Evolutionary conservation across 2,113 vertebrate species (phyloP).

Genomic region (Entomyzon cyanotis): DNA sequence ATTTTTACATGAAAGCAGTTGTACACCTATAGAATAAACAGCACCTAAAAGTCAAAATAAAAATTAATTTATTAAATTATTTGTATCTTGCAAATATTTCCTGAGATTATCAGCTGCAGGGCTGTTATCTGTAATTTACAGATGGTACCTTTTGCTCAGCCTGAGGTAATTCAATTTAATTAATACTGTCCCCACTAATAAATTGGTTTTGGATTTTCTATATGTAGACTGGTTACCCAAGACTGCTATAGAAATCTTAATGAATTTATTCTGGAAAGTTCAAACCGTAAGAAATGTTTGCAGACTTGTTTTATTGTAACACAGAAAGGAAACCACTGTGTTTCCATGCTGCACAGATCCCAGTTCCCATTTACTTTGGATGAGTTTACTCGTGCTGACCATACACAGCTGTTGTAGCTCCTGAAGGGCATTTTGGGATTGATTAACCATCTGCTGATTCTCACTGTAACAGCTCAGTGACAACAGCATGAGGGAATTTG

Average conservation of each 20-base stretch:
- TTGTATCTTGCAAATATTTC: background rate
- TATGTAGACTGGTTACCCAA: background rate
- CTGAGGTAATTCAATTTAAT: background rate
- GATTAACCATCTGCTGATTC: slow-evolving; percentile 65
- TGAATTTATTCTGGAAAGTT: background rate
- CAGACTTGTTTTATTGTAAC: background rate
- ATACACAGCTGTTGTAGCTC: slow-evolving; percentile 52
- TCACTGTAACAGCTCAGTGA: slow-evolving; percentile 25
- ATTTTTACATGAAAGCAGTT: background rate
- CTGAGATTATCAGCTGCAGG: background rate
- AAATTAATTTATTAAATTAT: background rate
- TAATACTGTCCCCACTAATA: background rate
- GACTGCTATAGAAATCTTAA: background rate
- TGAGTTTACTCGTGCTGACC: slow-evolving; percentile 49
- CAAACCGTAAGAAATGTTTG: background rate
- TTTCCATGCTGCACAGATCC: background rate
- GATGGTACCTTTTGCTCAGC: background rate
- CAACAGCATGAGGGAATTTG: slow-evolving; percentile 33
- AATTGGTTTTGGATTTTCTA: background rate
- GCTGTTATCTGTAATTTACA: background rate
- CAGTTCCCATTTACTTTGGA: slow-evolving; percentile 26
- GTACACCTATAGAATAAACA: background rate
- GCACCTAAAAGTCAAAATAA: background rate
- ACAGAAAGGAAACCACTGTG: background rate
- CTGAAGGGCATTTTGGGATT: slow-evolving; percentile 61